Evolutionary conservation across 1,140 invertebrate species (phyloP), one percentile per base, ranked within the genome.

Genomic region (Cyclargus thomasi): DNA sequence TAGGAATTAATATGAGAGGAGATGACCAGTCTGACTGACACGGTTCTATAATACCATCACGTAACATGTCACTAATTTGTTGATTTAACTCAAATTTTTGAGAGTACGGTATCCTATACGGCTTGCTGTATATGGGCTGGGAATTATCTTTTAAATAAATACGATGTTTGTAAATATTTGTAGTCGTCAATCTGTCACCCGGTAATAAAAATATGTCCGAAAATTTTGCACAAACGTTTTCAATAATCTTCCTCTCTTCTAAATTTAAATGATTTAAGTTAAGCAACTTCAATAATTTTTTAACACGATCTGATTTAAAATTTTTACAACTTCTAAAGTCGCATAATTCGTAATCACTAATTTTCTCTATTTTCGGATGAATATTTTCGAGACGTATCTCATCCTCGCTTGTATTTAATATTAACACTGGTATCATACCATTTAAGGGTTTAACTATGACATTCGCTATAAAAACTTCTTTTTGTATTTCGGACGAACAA

Each of bases 201-300:
- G 57, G 55, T 17, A 70, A 64, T 47, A 53, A 67, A 64, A 70
- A 70, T 23, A 70, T 64, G 8, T 70, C 64, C 4, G 64, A 14
- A 63, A 65, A 69, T 39, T 66, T 64, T 18, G 67, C 63, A 71
- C 65, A 67, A 53, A 69, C 17, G 65, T 35, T 65, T 18, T 69
- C 63, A 20, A 69, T 68, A 57, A 18, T 36, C 23, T 29, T 59
- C 14, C 36, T 22, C 35, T 68, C 62, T 53, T 64, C 67, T 53
- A 23, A 63, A 68, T 68, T 68, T 53, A 68, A 64, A 36, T 68
- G 20, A 57, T 64, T 63, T 29, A 67, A 67, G n/a, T 67, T 11
- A 16, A 67, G 63, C 47, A 39, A 18, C 14, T 29, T 39, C 17
- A 67, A 63, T 16, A 63, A 39, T 53, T 29, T 63, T 63, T 67